phyloP scores from a whole-genome alignment of 2,113 vertebrate genomes.

The Alosa alosa region DNA sequence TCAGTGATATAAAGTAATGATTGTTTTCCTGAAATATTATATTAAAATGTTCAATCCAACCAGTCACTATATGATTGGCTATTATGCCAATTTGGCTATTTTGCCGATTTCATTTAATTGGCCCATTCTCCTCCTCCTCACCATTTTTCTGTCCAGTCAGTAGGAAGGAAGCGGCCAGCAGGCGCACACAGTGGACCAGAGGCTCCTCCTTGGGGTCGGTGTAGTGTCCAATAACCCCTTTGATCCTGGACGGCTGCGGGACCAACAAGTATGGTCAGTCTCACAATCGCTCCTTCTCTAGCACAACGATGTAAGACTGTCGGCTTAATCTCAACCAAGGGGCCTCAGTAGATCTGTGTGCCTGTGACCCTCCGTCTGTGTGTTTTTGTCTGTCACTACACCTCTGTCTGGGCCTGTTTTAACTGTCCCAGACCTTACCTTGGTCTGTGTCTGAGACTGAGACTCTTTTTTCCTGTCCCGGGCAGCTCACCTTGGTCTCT shows the following conservation, averaged over 20 bases:
- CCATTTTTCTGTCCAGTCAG: constrained; percentile 88
- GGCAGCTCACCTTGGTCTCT: constrained; percentile 79
- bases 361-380: not conserved
- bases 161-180: constrained; percentile 90
- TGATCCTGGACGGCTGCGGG: constrained; percentile 83
- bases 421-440: no score
- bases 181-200: constrained; percentile 87
- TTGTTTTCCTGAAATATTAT: no score
- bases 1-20: not conserved
- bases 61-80: no score
- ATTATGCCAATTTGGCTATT: no score
- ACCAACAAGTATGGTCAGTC: constrained; percentile 6
- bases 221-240: constrained; percentile 89
- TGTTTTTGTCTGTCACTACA: not conserved
- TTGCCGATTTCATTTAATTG: no score
- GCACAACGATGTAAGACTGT: no score
- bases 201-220: constrained; percentile 80
- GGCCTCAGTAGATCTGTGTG: no score
- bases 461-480: not conserved
- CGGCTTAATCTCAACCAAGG: no score
- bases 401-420: not conserved
- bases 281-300: not conserved
- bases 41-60: no score
- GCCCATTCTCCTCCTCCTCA: constrained; percentile 50
- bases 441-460: not conserved